These are phyloP conservation scores for Anagrus nilaparvatae DNA, from an alignment of 1,140 invertebrate genomes.

Conservation along the genomic window DNA sequence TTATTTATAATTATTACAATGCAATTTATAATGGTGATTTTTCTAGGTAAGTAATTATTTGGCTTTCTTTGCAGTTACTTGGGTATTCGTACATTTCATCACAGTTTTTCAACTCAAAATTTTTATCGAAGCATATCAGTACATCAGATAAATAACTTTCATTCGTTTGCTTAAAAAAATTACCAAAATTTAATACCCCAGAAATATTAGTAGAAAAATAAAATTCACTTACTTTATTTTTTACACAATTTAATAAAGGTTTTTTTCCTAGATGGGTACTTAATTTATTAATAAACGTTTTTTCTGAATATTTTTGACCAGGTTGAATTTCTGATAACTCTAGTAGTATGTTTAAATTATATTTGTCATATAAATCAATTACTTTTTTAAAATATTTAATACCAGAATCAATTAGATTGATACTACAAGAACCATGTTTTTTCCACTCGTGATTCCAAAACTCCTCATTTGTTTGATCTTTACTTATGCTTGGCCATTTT, in stretches of 20 bases:
- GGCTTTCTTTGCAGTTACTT: constrained; percentile 49
- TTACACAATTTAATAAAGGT: constrained; percentile 22
- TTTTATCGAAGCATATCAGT: constrained; percentile 56
- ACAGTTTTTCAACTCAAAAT: constrained; percentile 49
- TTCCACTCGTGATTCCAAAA: constrained; percentile 78
- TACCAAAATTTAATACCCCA: neutral
- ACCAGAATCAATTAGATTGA: constrained; percentile 46
- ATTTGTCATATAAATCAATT: constrained; percentile 50
- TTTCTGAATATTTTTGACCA: constrained; percentile 44
- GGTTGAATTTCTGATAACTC: constrained; percentile 48
- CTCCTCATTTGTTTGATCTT: constrained; percentile 44
- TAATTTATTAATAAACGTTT: constrained; percentile 49
- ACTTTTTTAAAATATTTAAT: constrained; percentile 65
- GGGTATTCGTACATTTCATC: constrained; percentile 41
- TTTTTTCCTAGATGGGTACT: constrained; percentile 25
- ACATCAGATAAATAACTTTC: constrained; percentile 37
- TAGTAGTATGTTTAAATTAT: constrained; percentile 55
- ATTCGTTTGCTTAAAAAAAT: constrained; percentile 38
- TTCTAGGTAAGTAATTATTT: constrained; percentile 48
- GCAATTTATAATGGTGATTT: too few relatives aligned
- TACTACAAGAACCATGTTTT: constrained; percentile 76
- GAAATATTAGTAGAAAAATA: constrained; percentile 7
- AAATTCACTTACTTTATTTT: constrained; percentile 22
- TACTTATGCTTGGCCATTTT: constrained; percentile 69
- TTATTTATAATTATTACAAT: too few relatives aligned